Evolutionary conservation across 2,113 vertebrate genomes (phyloP).

Genomic region (Cyanistes caeruleus): DNA sequence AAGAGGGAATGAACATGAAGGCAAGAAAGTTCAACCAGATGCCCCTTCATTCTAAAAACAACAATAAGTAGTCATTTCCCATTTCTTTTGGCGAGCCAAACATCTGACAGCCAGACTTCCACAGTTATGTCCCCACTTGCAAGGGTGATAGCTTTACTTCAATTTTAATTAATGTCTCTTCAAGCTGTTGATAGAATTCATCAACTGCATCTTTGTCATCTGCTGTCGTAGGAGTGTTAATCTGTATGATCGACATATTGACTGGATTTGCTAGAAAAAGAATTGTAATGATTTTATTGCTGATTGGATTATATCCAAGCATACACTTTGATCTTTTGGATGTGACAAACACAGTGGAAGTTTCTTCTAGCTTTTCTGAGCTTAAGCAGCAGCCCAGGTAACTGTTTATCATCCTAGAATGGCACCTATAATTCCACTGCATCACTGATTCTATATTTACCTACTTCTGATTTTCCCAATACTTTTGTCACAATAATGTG

Average conservation of each 20-base stretch:
- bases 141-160: slow-evolving; percentile 13
- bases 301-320: slow-evolving; percentile 36
- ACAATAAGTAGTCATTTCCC: neutral
- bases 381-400: neutral
- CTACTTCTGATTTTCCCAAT: neutral
- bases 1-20: neutral
- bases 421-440: slow-evolving; percentile 16
- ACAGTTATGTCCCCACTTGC: neutral
- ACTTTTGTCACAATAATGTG: neutral
- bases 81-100: neutral
- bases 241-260: slow-evolving; percentile 41
- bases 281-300: slow-evolving; percentile 49
- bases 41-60: neutral
- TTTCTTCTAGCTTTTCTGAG: slow-evolving; percentile 5
- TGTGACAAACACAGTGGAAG: slow-evolving; percentile 10
- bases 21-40: neutral
- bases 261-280: slow-evolving; percentile 45
- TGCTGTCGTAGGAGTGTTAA: slow-evolving; percentile 49
- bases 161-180: slow-evolving; percentile 27
- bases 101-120: neutral
- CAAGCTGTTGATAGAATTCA: slow-evolving; percentile 26
- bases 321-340: slow-evolving; percentile 18
- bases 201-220: slow-evolving; percentile 52
- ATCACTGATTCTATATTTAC: neutral
- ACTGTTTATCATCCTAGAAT: neutral